Base-by-base conservation (phyloP, 2,888 invertebrate genomes). In the Melolontha melolontha region DNA sequence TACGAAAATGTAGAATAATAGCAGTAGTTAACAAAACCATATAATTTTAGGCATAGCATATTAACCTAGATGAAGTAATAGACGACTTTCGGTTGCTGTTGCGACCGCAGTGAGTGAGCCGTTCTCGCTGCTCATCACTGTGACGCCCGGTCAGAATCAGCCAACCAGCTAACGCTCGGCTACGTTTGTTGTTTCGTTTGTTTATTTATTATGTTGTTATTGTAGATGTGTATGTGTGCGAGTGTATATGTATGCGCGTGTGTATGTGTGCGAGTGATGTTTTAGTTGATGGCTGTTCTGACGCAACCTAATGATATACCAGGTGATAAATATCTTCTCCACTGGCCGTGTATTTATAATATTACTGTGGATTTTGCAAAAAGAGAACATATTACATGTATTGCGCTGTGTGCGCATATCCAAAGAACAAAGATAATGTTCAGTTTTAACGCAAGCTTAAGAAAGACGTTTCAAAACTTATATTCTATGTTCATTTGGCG, bases 41-140 rank as follows among this genome's bases (percentile, higher is more conserved):
- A 75, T 71, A 73, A 71, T 71, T 73, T 72, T 73, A 71, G 72
- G 68, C 66, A 70, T 69, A 78, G 76, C 77, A 78, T 79, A 80
- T 81, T 81, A 81, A 81, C 81, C 81, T 79, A 79, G 77, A 81
- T 82, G 80, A 78, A 75, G 81, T 79, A 82, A 81, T 74, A 78
- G 72, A 57, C 55, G 47, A 51, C 51, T 64, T 59, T 59, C 59
- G 59, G 59, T 59, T 59, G 59, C 59, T 22, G 44, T 44, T 44
- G 55, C 39, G 55, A 6, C 34, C 34, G 34, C 34, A 34, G 6
- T 10, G 34, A 34, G 10, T 34, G 34, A 34, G 34, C 34, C 42
- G 59, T 59, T 59, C 59, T 40, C 59, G 59, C 59, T 59, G 59
- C 59, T 59, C 59, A 59, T 59, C 59, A 59, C 44, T 59, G 59